A percentile compares a stretch with the other conserved stretches of the same genome.
Conservation (phyloP, 2,888 invertebrate genomes). For the Habrosyne pyritoides region DNA sequence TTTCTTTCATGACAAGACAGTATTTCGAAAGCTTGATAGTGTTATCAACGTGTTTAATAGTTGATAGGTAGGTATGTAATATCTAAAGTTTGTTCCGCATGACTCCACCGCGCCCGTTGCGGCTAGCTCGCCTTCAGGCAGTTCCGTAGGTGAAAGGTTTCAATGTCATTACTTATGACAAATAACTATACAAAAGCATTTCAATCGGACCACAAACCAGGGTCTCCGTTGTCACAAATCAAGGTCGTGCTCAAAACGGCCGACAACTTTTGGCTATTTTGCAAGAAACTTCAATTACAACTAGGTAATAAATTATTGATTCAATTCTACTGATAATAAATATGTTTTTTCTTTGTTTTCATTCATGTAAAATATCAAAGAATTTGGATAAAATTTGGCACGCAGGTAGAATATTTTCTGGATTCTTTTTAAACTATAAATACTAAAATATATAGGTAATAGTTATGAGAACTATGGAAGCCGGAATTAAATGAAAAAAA, state of each 20-base stretch:
- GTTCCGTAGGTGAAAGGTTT: constrained; percentile 63
- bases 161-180: constrained; percentile 49
- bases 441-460: too few relatives aligned
- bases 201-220: constrained; percentile 4
- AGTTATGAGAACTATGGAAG: too few relatives aligned
- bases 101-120: constrained; percentile 38
- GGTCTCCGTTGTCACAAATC: constrained; percentile 19
- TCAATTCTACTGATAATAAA: too few relatives aligned
- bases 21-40: background rate
- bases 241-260: constrained; percentile 23
- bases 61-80: too few relatives aligned
- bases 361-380: too few relatives aligned
- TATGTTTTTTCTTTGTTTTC: too few relatives aligned
- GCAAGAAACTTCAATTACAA: background rate
- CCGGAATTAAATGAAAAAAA: too few relatives aligned
- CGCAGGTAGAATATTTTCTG: too few relatives aligned
- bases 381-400: too few relatives aligned
- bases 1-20: background rate
- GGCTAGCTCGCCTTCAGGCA: constrained; percentile 50
- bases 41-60: background rate
- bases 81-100: constrained; percentile 15
- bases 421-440: too few relatives aligned
- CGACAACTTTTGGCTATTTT: background rate
- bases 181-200: constrained; percentile 21
- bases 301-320: too few relatives aligned